These are phyloP conservation scores for Thelaira solivaga DNA, from an alignment of 2,888 invertebrate species.

Conservation along the genomic window DNA sequence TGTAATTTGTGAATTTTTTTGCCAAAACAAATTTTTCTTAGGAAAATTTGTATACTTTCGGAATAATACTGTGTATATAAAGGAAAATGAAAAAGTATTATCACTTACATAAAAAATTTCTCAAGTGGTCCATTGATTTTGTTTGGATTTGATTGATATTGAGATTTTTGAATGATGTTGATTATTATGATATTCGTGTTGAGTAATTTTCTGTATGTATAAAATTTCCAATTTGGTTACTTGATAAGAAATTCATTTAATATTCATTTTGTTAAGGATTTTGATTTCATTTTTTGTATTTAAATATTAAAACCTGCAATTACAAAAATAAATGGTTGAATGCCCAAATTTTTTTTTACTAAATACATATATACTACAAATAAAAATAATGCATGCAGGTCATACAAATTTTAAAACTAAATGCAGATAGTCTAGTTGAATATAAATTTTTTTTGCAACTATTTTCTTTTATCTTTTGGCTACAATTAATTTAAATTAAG, in stretches of 20 bases:
- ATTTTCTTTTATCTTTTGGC: constrained; percentile 17
- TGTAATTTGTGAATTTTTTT: too few relatives aligned
- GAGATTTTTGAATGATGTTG: not conserved
- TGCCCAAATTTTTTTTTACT: not conserved
- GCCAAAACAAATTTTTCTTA: too few relatives aligned
- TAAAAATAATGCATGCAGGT: not conserved
- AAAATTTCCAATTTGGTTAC: not conserved
- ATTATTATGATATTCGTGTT: not conserved
- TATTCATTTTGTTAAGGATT: too few relatives aligned
- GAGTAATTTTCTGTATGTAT: not conserved
- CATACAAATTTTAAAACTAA: not conserved
- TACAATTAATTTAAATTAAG: constrained; percentile 4
- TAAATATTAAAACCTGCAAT: constrained; percentile 10
- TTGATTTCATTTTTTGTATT: not conserved
- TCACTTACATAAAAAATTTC: not conserved
- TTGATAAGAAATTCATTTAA: too few relatives aligned
- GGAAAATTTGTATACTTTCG: too few relatives aligned
- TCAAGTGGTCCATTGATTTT: not conserved
- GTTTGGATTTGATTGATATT: not conserved
- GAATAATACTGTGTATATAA: too few relatives aligned
- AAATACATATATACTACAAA: not conserved
- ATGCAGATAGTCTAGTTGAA: not conserved
- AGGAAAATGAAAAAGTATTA: not conserved
- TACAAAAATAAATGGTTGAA: not conserved
- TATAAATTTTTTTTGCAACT: constrained; percentile 11